Evolutionary conservation across 2,888 invertebrate genomes (phyloP), one percentile per base, ranked within the genome.

Genomic region (Hemithea aestivaria): DNA sequence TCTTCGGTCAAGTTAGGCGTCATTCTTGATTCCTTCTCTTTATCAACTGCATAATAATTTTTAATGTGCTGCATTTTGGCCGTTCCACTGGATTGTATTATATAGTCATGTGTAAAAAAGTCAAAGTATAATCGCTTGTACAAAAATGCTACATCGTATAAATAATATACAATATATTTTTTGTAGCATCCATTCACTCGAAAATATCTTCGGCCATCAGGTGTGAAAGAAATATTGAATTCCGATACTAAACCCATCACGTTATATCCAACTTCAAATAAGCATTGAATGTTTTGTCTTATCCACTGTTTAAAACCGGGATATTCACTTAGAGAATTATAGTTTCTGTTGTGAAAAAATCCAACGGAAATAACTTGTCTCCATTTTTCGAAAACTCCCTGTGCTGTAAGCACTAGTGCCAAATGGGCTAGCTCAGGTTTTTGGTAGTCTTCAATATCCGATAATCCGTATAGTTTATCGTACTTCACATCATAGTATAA

Each of bases 381-480:
- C 51, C 51, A 51, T n/a, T 46, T 28, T 20, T 29, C 16, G 22
- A 31, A 40, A 10, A 51, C 25, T 1, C 51, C 51, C 30, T 48
- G 45, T 10, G 37, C 16, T 20, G 41, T 44, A 7, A 51, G n/a
- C 2, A 51, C 31, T 11, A 48, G 10, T n/a, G 42, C 46, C 28
- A 11, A 35, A 8, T 10, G 9, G 7, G 51, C 48, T 20, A 26
- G 25, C n/a, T 40, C 27, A 8, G 45, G 43, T 27, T 40, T 51
- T 29, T 41, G 32, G 24, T 11, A 27, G 2, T 32, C 22, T 10
- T 44, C 37, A 16, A 38, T 20, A 34, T 48, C 37, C 27, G 25
- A 27, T 37, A 48, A 38, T 38, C 51, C 51, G 10, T 46, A 12
- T 20, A 51, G 27, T 10, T 20, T 24, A 26, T 51, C 51, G 25